Base-by-base conservation (phyloP, 2,113 vertebrate genomes). In the Chunga burmeisteri region DNA sequence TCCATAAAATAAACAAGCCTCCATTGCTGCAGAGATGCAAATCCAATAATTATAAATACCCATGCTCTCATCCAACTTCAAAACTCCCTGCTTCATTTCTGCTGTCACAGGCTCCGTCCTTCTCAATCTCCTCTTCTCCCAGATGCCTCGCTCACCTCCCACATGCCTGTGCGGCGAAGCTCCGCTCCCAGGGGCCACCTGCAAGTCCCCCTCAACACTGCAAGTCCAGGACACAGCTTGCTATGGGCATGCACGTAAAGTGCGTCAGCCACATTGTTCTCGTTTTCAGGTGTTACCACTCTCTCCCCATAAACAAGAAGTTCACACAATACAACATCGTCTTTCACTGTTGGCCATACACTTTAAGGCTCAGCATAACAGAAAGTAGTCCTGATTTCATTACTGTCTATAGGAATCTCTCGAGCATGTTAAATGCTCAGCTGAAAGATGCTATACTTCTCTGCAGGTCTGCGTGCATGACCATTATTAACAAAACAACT, bases 241-340 rank as follows among this genome's bases (percentile, higher is more conserved):
- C 50, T 19, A 11, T 1, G 13, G 70, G 32, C 52, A 38, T 0
- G 3, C 40, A 29, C 0, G 0, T 18, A 3, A 87, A 26, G 46
- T 2, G 5, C 30, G 40, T 10, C 42, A 49, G 47, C 16, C 66
- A 14, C 79, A 19, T 1, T 0, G 0, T 8, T 25, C 27, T 75
- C 38, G 1, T 36, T 42, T 56, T 14, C 47, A 59, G 68, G 38
- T 7, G 46, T 22, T 10, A 26, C 34, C 44, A 6, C 27, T 2
- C 3, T 6, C 21, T 46, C 34, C 74, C 26, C 63, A 29, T 0
- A 13, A 62, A 40, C 16, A 1, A 59, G 56, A 59, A 49, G 42
- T 13, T 78, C 67, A 44, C 65, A 26, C 4, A 18, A 16, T 15
- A 47, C 7, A 11, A 5, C 13, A 46, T 6, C 11, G 1, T 12